phyloP scores from a whole-genome alignment of 2,113 vertebrate species.

The Cyanistes caeruleus region DNA sequence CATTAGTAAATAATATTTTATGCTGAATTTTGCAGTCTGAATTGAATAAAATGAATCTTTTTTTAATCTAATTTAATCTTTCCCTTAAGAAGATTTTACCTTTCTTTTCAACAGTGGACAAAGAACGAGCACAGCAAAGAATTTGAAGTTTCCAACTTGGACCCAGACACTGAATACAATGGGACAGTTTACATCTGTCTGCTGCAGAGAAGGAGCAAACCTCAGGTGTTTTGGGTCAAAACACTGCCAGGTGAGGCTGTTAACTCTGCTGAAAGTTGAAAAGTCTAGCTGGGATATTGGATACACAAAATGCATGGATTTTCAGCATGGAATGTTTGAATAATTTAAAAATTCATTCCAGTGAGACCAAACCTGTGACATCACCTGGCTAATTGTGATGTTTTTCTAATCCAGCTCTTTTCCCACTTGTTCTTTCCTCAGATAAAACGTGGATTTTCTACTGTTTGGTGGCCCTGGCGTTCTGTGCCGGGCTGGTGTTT shows the following conservation, averaged over 20 bases:
- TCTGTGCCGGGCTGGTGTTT: conserved; percentile 42
- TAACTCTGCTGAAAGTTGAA: background rate
- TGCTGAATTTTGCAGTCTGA: background rate
- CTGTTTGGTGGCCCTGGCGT: conserved; percentile 12
- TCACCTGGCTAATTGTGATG: background rate
- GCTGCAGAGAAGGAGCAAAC: conserved; percentile 52
- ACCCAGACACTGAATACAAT: conserved; percentile 71
- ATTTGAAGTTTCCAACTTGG: conserved; percentile 71
- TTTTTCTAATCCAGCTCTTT: background rate
- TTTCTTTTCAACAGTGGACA: conserved; percentile 49
- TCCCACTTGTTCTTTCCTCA: background rate
- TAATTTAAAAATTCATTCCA: background rate
- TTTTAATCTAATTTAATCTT: background rate
- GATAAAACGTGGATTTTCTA: conserved; percentile 73
- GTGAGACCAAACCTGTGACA: background rate
- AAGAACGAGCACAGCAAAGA: conserved; percentile 51
- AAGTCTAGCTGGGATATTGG: background rate
- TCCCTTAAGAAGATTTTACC: background rate
- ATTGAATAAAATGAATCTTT: background rate
- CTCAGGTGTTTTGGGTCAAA: conserved; percentile 62
- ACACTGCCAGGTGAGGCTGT: conserved; percentile 73
- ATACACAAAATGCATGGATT: background rate
- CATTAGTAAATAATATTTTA: background rate
- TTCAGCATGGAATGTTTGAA: fast-evolving
- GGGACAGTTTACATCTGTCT: conserved; percentile 32